phyloP scores from a whole-genome alignment of 2,113 vertebrate genomes.

The Okapia johnstoni region DNA sequence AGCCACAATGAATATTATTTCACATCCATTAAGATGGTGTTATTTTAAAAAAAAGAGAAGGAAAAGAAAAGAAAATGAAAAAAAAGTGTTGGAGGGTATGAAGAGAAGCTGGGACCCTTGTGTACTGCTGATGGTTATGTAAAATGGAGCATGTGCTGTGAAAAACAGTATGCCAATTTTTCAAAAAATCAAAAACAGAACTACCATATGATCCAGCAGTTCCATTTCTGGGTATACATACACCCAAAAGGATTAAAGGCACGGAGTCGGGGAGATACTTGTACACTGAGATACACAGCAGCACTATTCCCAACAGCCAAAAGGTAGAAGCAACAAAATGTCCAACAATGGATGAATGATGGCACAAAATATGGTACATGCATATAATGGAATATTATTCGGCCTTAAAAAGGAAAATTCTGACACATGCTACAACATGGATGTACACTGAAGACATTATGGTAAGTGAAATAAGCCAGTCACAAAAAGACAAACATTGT shows the following conservation, averaged over 20 bases:
- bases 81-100: not conserved
- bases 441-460: not conserved
- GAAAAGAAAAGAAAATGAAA: not conserved
- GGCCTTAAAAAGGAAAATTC: not conserved
- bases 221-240: not conserved
- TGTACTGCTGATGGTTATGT: not conserved
- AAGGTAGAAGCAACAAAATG: not conserved
- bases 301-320: not conserved
- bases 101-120: not conserved
- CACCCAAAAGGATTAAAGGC: not conserved
- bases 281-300: not conserved
- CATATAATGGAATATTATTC: not conserved
- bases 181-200: not conserved
- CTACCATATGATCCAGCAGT: not conserved
- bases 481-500: not conserved
- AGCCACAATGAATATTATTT: not conserved
- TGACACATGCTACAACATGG: not conserved
- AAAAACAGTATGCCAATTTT: not conserved
- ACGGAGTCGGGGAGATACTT: not conserved
- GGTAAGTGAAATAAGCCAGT: not conserved
- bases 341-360: not conserved
- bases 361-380: not conserved
- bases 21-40: not conserved
- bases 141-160: not conserved
- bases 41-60: not conserved